Base-by-base conservation (phyloP, 2,113 vertebrate genomes). In the Urocynchramus pylzowi region DNA sequence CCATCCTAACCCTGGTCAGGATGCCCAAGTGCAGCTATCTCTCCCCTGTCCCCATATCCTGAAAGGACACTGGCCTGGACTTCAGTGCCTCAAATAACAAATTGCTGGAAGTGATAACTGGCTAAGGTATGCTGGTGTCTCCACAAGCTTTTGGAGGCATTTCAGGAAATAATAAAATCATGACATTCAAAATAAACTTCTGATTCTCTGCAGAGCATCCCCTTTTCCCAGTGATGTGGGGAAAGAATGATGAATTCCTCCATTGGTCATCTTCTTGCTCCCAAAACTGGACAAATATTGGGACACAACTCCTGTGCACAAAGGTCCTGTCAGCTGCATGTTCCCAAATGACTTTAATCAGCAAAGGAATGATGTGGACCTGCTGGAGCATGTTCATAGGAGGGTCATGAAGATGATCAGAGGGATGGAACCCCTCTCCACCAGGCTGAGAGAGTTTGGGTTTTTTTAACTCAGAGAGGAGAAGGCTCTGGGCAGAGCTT, bases 261-360 rank as follows among this genome's bases (percentile, higher is more conserved):
- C 30, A 5, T 80, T n/a, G n/a, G n/a, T 44, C 64, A 56, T 65
- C 8, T 77, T 45, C 44, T 90, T 44, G 16, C 8, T 47, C 70
- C 19, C 15, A 17, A 44, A 73, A 57, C 44, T 3, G 65, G 27
- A 22, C 57, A 83, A 20, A 60, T 11, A 27, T 18, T 16, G 52
- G 39, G 56, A 52, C 0, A 1, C 8, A 19, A 3, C 6, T 64
- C 49, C 37, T 24, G 1, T 7, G 42, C 47, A 41, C 1, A 71
- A 23, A 53, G 10, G 14, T 63, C 30, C 31, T 15, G 31, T 54
- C 49, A 84, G 18, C 44, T 67, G 24, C 4, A 7, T 44, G 6
- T n/a, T 75, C 49, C 39, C 33, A 52, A 30, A 50, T 41, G 8
- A 16, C 22, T 85, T 70, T 35, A 27, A 63, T 31, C 15, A 42